Percentiles rank a stretch among this genome's conserved stretches.
Evolutionary conservation across 2,113 vertebrate genomes (phyloP).

Genomic region (Larimichthys polyactis): DNA sequence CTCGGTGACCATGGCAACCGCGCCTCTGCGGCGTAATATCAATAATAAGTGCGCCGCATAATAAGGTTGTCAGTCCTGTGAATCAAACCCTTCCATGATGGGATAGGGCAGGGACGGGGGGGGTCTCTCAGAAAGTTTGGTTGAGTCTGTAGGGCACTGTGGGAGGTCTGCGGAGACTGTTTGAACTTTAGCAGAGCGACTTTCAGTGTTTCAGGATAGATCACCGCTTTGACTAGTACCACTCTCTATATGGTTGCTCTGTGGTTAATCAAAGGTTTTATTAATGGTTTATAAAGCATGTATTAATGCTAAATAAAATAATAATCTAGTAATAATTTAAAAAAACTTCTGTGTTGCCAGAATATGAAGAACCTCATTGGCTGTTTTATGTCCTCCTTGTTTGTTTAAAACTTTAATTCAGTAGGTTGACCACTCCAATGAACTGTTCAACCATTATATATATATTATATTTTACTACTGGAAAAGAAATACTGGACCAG

Average conservation of each 20-base stretch:
- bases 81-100: constrained; percentile 90
- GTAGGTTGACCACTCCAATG: background rate
- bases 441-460: background rate
- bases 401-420: background rate
- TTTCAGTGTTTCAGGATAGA: background rate
- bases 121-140: constrained; percentile 66
- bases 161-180: constrained; percentile 27
- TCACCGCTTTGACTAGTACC: background rate
- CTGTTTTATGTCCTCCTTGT: background rate
- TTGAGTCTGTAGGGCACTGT: constrained; percentile 34
- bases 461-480: too few species aligned
- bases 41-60: constrained; percentile 99
- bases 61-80: constrained; percentile 99
- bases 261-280: background rate
- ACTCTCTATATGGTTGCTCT: background rate
- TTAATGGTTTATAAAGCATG: background rate
- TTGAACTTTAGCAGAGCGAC: background rate
- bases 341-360: background rate
- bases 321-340: background rate
- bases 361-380: background rate
- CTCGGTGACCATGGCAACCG: constrained; percentile 99
- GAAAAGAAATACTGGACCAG: background rate
- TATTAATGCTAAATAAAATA: background rate
- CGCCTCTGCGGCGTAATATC: constrained; percentile 97
- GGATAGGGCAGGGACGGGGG: constrained; percentile 47